These are phyloP conservation scores for Callinectes sapidus DNA, from an alignment of 2,888 invertebrate species.

Conservation along the genomic window DNA sequence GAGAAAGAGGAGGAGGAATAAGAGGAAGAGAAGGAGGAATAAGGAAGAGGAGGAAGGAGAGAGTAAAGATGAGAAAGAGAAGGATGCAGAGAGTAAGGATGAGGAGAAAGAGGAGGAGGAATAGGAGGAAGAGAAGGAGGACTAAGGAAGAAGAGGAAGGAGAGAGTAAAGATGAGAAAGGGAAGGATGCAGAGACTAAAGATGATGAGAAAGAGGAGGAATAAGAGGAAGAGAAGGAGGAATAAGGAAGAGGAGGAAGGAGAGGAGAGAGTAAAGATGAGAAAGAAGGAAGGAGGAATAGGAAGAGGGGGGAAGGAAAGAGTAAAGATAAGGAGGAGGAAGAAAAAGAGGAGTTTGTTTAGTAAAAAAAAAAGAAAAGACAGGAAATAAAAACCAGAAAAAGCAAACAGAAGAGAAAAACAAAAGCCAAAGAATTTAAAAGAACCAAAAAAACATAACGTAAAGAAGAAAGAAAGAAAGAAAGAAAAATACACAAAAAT, in stretches of 20 bases:
- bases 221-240: neutral
- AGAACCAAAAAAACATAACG: too few relatives aligned
- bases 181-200: neutral
- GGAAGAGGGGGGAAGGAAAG: too few relatives aligned
- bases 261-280: too few relatives aligned
- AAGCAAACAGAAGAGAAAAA: too few relatives aligned
- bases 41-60: neutral
- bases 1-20: neutral
- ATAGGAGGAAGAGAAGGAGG: too few relatives aligned
- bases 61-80: neutral
- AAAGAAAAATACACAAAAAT: neutral
- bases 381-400: neutral
- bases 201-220: neutral
- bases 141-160: neutral
- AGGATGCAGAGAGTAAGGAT: neutral
- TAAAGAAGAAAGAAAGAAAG: too few relatives aligned
- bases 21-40: too few relatives aligned
- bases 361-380: neutral
- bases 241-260: neutral
- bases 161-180: neutral
- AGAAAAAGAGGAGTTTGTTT: neutral
- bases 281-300: neutral
- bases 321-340: neutral
- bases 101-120: too few relatives aligned
- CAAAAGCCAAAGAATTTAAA: too few relatives aligned